Conservation (phyloP, 2,888 invertebrate genomes). For the Oscheius onirici region DNA sequence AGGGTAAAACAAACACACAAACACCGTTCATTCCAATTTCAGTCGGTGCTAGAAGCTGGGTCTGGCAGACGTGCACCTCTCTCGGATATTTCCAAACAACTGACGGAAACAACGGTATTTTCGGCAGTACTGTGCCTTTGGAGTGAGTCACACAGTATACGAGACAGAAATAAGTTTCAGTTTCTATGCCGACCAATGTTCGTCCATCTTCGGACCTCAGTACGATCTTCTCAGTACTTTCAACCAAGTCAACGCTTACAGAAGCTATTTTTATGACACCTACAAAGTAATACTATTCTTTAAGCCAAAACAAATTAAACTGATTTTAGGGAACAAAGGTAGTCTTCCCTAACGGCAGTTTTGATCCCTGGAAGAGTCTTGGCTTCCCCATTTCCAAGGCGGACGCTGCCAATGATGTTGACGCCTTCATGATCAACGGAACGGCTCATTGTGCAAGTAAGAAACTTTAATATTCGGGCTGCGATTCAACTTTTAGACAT, state of each 20-base stretch:
- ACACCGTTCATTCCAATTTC: slow-evolving; percentile 30
- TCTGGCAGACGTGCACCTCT: slow-evolving; percentile 93
- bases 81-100: slow-evolving; percentile 94
- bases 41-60: slow-evolving; percentile 82
- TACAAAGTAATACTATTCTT: slow-evolving; percentile 21
- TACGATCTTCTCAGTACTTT: slow-evolving; percentile 45
- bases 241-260: slow-evolving; percentile 35
- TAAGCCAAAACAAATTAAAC: neutral
- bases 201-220: slow-evolving; percentile 43
- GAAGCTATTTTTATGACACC: slow-evolving; percentile 36
- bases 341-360: slow-evolving; percentile 52
- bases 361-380: slow-evolving; percentile 52
- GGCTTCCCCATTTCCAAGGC: slow-evolving; percentile 33
- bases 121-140: slow-evolving; percentile 53
- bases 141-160: slow-evolving; percentile 37
- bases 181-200: slow-evolving; percentile 52
- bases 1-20: slow-evolving; percentile 40
- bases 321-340: slow-evolving; percentile 48
- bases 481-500: slow-evolving; percentile 36
- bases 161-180: slow-evolving; percentile 27
- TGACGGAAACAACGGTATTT: slow-evolving; percentile 72
- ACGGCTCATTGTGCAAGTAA: slow-evolving; percentile 57
- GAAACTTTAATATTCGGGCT: too few relatives aligned
- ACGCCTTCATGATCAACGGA: slow-evolving; percentile 51
- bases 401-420: slow-evolving; percentile 40